Evolutionary conservation across 2,113 vertebrate genomes (phyloP).

Genomic region (Neomonachus schauinslandi): DNA sequence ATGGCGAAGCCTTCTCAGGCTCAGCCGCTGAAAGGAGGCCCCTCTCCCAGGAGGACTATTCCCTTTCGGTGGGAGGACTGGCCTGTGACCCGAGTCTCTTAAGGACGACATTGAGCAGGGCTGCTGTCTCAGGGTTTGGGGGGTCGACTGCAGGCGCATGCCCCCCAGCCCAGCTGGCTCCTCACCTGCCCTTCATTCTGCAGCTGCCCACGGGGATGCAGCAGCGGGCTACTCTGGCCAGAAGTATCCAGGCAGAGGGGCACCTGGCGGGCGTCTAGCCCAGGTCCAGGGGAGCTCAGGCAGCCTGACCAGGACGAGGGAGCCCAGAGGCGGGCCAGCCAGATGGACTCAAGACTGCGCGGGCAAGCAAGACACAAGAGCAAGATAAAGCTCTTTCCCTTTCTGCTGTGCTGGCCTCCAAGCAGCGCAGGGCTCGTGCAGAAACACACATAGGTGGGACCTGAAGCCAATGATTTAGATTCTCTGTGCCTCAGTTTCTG

Average conservation of each 20-base stretch:
- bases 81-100: slow-evolving; percentile 83
- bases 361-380: neutral
- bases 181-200: neutral
- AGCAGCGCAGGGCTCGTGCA: rapidly evolving
- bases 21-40: slow-evolving; percentile 85
- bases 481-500: neutral
- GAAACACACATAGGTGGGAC: neutral
- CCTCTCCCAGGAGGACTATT: slow-evolving; percentile 91
- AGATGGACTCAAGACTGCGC: neutral
- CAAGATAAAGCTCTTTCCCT: rapidly evolving
- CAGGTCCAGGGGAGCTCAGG: rapidly evolving
- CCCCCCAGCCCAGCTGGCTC: neutral
- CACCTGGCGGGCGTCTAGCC: neutral
- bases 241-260: neutral
- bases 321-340: neutral
- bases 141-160: neutral
- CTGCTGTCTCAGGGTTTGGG: neutral
- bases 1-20: slow-evolving; percentile 85
- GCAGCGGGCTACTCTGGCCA: neutral
- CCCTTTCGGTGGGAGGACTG: slow-evolving; percentile 88
- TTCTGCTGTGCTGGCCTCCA: rapidly evolving
- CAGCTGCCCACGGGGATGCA: neutral
- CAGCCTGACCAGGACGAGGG: neutral
- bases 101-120: slow-evolving; percentile 70
- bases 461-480: rapidly evolving